A percentile compares a stretch with the other conserved stretches of the same genome.
Evolutionary conservation across 30 jellyfish, hydroid and myxozoan species (phyloP).

Genomic region (Hydra vulgaris): DNA sequence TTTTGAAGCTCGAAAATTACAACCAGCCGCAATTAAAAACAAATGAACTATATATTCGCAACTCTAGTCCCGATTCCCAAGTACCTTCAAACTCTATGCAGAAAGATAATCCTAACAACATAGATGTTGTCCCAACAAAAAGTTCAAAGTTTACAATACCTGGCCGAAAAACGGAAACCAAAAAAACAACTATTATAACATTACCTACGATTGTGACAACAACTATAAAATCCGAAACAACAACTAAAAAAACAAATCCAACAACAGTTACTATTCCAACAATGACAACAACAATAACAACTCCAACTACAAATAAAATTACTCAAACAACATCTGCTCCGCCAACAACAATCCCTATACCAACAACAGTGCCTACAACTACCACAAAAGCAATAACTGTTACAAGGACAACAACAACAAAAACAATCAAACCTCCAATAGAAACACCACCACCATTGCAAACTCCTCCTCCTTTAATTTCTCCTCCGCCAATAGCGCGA

Average conservation of each 20-base stretch:
- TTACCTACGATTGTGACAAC: constrained; percentile 10
- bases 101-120: constrained; percentile 14
- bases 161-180: constrained; percentile 17
- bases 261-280: constrained; percentile 16
- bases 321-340: constrained; percentile 8
- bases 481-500: background rate
- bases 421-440: too few relatives aligned
- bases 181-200: constrained; percentile 12
- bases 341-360: constrained; percentile 1
- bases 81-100: constrained; percentile 29
- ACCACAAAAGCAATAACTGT: background rate
- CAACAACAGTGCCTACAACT: background rate
- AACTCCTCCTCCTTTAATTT: background rate
- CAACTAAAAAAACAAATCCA: background rate
- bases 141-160: background rate
- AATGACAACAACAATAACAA: constrained; percentile 10
- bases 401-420: background rate
- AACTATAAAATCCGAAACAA: constrained; percentile 5
- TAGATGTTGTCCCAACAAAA: constrained; percentile 1
- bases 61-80: constrained; percentile 24
- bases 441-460: background rate
- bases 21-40: background rate
- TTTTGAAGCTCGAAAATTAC: background rate
- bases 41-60: background rate
- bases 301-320: background rate